Conservation (phyloP, 2,888 invertebrate species). For the Cephus pygmeus region DNA sequence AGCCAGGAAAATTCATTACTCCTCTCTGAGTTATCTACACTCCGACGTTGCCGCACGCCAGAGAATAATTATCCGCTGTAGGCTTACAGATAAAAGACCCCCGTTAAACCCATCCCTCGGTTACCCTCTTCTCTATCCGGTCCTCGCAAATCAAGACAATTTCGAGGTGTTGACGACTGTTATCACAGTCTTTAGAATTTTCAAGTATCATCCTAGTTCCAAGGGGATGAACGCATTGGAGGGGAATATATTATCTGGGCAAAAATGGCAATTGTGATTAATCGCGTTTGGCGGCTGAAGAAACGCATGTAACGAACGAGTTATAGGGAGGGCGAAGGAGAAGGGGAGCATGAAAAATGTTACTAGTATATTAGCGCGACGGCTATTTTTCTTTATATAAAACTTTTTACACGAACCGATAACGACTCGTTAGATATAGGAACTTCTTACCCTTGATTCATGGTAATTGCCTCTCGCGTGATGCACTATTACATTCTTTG, state of each 20-base stretch:
- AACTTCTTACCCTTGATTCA: background rate
- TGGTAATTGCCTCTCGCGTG: background rate
- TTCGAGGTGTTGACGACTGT: constrained; percentile 49
- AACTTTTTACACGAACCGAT: background rate
- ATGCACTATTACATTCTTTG: background rate
- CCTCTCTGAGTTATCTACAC: constrained; percentile 46
- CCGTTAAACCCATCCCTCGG: background rate
- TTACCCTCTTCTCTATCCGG: constrained; percentile 1
- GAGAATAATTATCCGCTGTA: constrained; percentile 60
- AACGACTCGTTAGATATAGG: background rate
- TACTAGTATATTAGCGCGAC: background rate
- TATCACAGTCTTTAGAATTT: constrained; percentile 35
- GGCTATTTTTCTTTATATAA: background rate
- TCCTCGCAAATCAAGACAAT: constrained; percentile 50
- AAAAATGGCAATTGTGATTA: background rate
- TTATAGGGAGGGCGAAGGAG: background rate
- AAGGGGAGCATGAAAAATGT: background rate
- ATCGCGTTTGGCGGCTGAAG: background rate
- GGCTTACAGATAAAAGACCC: constrained; percentile 56
- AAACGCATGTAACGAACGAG: background rate
- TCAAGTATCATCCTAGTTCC: background rate
- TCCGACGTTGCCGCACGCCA: constrained; percentile 32
- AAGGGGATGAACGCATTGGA: background rate
- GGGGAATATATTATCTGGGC: background rate
- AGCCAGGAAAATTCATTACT: constrained; percentile 52